These are phyloP conservation scores for Leptodactylus fuscus DNA, from an alignment of 2,113 vertebrate species.

Conservation along the genomic window DNA sequence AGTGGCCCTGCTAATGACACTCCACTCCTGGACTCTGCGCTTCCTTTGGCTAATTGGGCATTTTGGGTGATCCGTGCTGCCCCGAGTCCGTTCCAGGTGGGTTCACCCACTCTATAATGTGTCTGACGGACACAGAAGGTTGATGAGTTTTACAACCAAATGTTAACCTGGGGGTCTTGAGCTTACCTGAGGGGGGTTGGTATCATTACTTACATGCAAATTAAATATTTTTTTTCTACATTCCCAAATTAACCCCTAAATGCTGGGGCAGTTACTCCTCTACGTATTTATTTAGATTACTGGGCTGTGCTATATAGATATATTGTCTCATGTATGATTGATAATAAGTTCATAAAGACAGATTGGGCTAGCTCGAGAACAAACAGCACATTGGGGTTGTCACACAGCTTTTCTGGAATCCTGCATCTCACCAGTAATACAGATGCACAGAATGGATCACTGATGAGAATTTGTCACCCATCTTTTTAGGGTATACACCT, in stretches of 20 bases:
- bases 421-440: neutral
- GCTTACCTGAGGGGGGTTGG: slow-evolving; percentile 15
- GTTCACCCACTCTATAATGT: slow-evolving; percentile 50
- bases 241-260: slow-evolving; percentile 13
- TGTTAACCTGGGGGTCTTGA: slow-evolving; percentile 33
- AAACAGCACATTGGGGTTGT: neutral
- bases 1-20: slow-evolving; percentile 44
- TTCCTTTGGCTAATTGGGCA: slow-evolving; percentile 51
- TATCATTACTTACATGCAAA: neutral
- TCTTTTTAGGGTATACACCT: no score
- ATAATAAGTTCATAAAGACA: neutral
- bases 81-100: slow-evolving; percentile 38
- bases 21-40: slow-evolving; percentile 24
- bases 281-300: neutral
- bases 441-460: no score
- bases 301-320: neutral
- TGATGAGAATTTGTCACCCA: no score
- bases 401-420: neutral
- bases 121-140: slow-evolving; percentile 39
- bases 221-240: neutral
- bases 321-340: neutral
- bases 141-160: slow-evolving; percentile 50
- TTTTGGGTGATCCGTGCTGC: slow-evolving; percentile 42
- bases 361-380: neutral
- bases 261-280: neutral